Conservation (phyloP, 2,797 vertebrate species). For the Urocyon cinereoargenteus region DNA sequence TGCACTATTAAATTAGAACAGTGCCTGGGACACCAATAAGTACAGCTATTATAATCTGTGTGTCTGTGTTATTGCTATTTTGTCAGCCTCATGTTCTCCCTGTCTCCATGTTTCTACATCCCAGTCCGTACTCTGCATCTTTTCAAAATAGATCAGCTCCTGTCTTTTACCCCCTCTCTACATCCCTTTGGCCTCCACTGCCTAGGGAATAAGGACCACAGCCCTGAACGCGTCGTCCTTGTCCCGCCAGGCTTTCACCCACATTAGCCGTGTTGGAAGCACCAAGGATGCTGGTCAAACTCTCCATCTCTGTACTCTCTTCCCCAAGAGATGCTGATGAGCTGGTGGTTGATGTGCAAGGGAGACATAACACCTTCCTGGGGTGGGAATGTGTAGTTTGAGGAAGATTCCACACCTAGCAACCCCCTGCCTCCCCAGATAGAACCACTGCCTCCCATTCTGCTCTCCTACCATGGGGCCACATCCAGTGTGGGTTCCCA, state of each 20-base stretch:
- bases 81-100: neutral
- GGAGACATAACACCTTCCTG: neutral
- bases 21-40: conserved; percentile 7
- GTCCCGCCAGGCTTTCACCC: neutral
- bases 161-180: conserved; percentile 40
- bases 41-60: conserved; percentile 53
- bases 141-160: conserved; percentile 49
- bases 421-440: too few species aligned
- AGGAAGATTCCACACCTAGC: neutral
- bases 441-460: fast-evolving
- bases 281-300: too few species aligned
- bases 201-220: neutral
- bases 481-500: fast-evolving
- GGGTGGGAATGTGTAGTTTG: neutral
- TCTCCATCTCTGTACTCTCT: neutral
- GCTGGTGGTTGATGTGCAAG: neutral
- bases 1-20: conserved; percentile 48
- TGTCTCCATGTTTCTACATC: conserved; percentile 17
- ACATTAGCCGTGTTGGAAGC: fast-evolving
- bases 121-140: neutral
- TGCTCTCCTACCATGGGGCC: fast-evolving
- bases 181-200: neutral
- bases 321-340: neutral
- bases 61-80: conserved; percentile 46
- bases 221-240: neutral